These are phyloP conservation scores for Thripadectes ignobilis DNA, from an alignment of 2,797 vertebrate genomes.

Conservation along the genomic window DNA sequence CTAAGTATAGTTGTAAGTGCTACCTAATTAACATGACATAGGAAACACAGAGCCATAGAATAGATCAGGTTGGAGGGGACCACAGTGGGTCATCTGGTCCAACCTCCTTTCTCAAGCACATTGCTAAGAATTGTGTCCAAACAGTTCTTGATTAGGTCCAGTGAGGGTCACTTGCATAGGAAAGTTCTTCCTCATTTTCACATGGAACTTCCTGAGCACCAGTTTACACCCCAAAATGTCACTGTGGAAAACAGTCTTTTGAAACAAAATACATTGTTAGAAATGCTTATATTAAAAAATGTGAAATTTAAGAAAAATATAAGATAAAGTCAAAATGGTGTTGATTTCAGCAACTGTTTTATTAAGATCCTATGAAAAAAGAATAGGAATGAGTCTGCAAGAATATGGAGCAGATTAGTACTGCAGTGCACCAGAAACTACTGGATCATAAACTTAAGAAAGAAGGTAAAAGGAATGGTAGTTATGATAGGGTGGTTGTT, in stretches of 20 bases:
- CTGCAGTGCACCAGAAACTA: too few relatives aligned
- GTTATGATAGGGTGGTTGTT: background rate
- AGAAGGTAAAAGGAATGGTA: background rate
- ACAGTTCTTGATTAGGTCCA: background rate
- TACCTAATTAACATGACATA: fast-evolving
- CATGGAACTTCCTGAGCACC: background rate
- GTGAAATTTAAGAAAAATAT: background rate
- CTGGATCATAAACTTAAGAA: background rate
- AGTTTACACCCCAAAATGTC: background rate
- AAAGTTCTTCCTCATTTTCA: background rate
- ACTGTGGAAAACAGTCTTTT: background rate
- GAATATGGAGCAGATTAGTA: background rate
- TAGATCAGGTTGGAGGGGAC: background rate
- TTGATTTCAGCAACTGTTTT: background rate
- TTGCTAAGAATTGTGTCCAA: background rate
- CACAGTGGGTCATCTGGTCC: background rate
- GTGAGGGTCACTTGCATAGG: background rate
- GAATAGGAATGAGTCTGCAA: fast-evolving
- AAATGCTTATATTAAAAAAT: background rate
- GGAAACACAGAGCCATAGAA: background rate
- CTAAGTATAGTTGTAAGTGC: fast-evolving
- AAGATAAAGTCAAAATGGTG: background rate
- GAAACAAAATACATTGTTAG: background rate
- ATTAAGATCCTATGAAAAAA: background rate
- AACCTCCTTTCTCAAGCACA: background rate